Evolutionary conservation across 1,140 invertebrate species (phyloP).

Genomic region (Notospermus geniculatus): DNA sequence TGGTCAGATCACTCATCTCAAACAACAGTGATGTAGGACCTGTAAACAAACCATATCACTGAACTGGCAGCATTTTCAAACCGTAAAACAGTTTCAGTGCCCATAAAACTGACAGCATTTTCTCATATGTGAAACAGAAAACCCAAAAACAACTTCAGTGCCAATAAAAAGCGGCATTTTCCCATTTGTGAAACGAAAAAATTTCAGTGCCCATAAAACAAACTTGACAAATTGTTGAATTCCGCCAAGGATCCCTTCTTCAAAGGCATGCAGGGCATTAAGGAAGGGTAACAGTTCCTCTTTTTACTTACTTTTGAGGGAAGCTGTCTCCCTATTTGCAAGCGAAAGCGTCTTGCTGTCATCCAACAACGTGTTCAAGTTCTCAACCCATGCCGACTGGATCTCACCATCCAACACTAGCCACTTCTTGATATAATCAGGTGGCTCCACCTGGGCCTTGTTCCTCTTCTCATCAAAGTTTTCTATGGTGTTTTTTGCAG

Average conservation of each 20-base stretch:
- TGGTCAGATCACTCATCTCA: conserved; percentile 41
- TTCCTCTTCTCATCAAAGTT: conserved; percentile 29
- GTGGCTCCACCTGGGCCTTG: conserved; percentile 26
- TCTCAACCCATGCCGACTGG: conserved; percentile 44
- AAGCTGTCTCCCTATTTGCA: conserved; percentile 40
- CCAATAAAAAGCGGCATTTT: too few species aligned
- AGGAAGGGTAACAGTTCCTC: too few species aligned
- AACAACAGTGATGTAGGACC: conserved; percentile 45
- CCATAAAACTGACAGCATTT: too few species aligned
- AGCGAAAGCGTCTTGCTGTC: conserved; percentile 32
- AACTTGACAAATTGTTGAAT: too few species aligned
- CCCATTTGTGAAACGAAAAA: too few species aligned
- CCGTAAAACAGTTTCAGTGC: too few species aligned
- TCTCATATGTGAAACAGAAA: too few species aligned
- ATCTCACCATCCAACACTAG: conserved; percentile 50
- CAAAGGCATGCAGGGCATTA: too few species aligned
- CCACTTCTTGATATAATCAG: conserved; percentile 44
- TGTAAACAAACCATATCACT: conserved; percentile 28
- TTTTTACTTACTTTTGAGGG: conserved; percentile 30
- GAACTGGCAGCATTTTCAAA: too few species aligned
- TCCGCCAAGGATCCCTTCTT: too few species aligned
- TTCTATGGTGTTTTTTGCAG: conserved; percentile 20
- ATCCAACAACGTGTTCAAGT: conserved; percentile 45
- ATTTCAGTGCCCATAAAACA: too few species aligned
- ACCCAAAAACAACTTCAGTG: too few species aligned